Conservation (phyloP, 2,797 vertebrate genomes). For the Neomorphus geoffroyi region DNA sequence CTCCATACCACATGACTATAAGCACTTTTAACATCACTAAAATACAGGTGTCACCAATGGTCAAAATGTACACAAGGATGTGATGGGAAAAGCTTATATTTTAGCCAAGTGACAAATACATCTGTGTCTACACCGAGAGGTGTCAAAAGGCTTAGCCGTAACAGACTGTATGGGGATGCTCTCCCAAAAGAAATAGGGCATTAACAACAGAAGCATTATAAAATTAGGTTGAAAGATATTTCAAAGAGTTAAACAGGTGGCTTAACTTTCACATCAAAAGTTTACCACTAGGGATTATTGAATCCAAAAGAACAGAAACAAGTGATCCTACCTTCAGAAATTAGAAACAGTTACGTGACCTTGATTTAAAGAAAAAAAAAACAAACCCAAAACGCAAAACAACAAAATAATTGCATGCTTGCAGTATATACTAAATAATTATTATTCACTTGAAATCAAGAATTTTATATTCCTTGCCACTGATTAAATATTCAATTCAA, state of each 20-base stretch:
- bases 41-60: neutral
- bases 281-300: neutral
- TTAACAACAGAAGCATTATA: neutral
- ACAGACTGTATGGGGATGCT: neutral
- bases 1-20: neutral
- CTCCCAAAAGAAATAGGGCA: neutral
- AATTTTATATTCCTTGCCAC: neutral
- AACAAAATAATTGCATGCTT: neutral
- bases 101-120: neutral
- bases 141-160: neutral
- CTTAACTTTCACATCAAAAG: neutral
- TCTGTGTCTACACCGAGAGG: neutral
- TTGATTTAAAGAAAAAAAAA: neutral
- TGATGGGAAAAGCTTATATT: neutral
- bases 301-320: neutral
- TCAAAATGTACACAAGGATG: neutral
- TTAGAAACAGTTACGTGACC: neutral
- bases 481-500: neutral
- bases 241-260: neutral
- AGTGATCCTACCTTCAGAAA: neutral
- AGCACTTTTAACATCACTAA: rapidly evolving
- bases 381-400: too few species aligned
- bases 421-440: neutral
- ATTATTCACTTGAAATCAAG: neutral
- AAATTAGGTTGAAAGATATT: neutral